Base-by-base conservation (phyloP, 2,797 vertebrate species). In the Decapterus maruadsi region DNA sequence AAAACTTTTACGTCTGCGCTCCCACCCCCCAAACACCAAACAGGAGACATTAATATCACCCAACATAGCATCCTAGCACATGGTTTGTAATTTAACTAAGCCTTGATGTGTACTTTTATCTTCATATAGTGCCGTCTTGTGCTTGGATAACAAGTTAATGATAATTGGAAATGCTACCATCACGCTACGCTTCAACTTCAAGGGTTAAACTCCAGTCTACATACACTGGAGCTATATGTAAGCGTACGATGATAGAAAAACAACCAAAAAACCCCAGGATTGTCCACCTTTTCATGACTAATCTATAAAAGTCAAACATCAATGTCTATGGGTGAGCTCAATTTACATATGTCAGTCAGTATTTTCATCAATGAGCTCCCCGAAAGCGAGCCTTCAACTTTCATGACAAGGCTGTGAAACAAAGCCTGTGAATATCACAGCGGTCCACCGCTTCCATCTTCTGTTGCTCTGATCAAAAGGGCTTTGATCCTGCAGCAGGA, bases 381-480 rank as follows among this genome's bases (percentile, higher is more conserved):
- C 51, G 53, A 70, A 68, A 70, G 38, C 17, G 11, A 72, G 26
- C 60, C 45, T 83, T 6, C 50, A 57, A 82, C 68, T 71, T 74
- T 69, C 40, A 50, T 31, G 71, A 53, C 16, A 66, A 48, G 63
- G 56, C 42, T 51, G 1, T 22, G 10, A 48, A 68, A 64, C 26
- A 61, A 73, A 75, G 36, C 54, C 1, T 13, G 34, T 56, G 22
- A 19, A 68, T 60, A 73, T 87, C 80, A 85, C 77, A 85, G 67
- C 58, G 62, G 53, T 73, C 9, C 58, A 4, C 22, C 22, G 31
- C 60, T 84, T 83, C 55, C 46, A 83, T 72, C 20, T 13, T 61
- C 79, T 56, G 72, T 82, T 67, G 19, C 34, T 45, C 6, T n/a
- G 43, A 84, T 89, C 68, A 73, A 75, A 85, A 68, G 42, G 19